Base-by-base conservation (phyloP, 2,797 vertebrate species). In the Myotis findleyi region DNA sequence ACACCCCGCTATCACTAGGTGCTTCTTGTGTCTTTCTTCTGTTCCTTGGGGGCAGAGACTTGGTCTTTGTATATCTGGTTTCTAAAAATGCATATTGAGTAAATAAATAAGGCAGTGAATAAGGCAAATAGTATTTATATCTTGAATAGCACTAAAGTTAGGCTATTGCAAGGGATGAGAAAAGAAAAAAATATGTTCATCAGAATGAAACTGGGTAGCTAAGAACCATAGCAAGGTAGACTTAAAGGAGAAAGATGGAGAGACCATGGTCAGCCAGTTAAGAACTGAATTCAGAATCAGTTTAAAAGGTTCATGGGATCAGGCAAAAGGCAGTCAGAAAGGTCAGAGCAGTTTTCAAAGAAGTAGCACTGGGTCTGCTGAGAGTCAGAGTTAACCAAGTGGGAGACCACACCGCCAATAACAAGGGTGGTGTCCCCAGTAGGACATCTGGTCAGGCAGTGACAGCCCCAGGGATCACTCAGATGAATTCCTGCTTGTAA, bases 331-430 rank as follows among this genome's bases (percentile, higher is more conserved):
- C 53, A 90, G 33, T 38, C 20, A 21, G 38, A 27, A 73, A 41
- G 57, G n/a, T 44, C 8, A 71, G 51, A 51, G 44, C 16, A 49
- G 20, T 71, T 57, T 79, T 59, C 30, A 33, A 12, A 38, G 68
- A 47, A 33, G 1, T 2, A 21, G 16, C 2, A 5, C 0, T 1
- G 49, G 17, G 10, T n/a, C 14, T 1, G 0, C 18, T 36, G 38
- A 57, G 25, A 38, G 41, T 55, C 66, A 20, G 51, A 20, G 25
- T 6, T 33, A 6, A 44, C 73, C 33, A 57, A 25, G 27, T 23
- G 36, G 44, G 77, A 85, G 4, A 71, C 20, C 25, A 25, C 9
- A 10, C 25, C 49, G 10, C 59, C 49, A 21, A 0, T 5, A 47
- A 27, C 6, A 14, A 27, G 33, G 30, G n/a, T 4, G 3, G 8